Evolutionary conservation across 1,140 invertebrate species (phyloP), one percentile per base, ranked within the genome.

Genomic region (Caerostris darwini): DNA sequence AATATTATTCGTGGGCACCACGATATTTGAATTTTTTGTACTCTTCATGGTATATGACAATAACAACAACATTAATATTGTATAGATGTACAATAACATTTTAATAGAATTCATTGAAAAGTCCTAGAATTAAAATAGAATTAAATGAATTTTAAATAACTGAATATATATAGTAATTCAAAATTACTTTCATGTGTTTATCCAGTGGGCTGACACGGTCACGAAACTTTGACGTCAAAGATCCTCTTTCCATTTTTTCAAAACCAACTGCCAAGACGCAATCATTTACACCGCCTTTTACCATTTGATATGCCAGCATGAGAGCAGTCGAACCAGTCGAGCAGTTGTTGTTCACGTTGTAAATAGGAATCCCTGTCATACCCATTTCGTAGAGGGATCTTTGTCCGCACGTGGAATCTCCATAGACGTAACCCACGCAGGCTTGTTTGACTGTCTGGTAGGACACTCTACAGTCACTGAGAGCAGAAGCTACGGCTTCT

Each of bases 281-380:
- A 95, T 99, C 97, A n/a, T 97, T 97, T 95, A 97, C 96, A 12
- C 98, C 98, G 95, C 97, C 97, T 96, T 98, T 97, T n/a, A 99
- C 96, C 4, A 99, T 97, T 96, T 99, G 98, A 95, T 99, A 99
- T 0, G 97, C 99, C 95, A 99, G 96, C 94, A 97, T 97, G 2
- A 99, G 96, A 3, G 99, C 99, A 88, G 98, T 98, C 0, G 99
- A 98, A 12, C 99, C 99, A n/a, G 99, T 99, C 0, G 99, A 98
- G 96, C 99, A 99, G 95, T 99, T 99, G 95, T 99, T 99, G 96
- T 99, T 99, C 0, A 99, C 99, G 97, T 99, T 99, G 96, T 98
- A 99, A 94, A 99, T 97, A 6, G 99, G 99, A 95, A 99, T 99
- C 50, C 99, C 99, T 67, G 97, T 99, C 97, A 99, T 97, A 61